These are phyloP conservation scores for Margaritifera margaritifera DNA, from an alignment of 2,888 invertebrate species.

Conservation along the genomic window DNA sequence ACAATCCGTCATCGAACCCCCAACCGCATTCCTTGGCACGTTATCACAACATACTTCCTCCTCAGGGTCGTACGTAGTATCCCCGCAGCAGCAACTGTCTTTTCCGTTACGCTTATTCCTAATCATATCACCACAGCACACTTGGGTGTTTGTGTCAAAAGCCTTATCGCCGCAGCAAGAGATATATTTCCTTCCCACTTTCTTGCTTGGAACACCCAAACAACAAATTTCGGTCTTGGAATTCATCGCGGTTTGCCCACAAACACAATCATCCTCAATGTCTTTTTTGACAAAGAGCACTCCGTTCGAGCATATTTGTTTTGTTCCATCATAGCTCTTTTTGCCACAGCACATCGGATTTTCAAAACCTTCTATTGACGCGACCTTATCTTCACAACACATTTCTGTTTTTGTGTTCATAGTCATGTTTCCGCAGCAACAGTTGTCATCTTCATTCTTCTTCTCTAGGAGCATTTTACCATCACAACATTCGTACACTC, in stretches of 20 bases:
- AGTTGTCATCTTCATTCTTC: conserved; percentile 22
- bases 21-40: conserved; percentile 6
- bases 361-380: conserved; percentile 8
- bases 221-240: conserved; percentile 25
- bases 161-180: conserved; percentile 24
- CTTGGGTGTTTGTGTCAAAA: conserved; percentile 10
- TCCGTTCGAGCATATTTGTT: conserved; percentile 19
- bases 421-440: conserved; percentile 27
- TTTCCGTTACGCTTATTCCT: conserved; percentile 15
- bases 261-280: conserved; percentile 19
- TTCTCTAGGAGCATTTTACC: conserved; percentile 21
- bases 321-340: conserved; percentile 17
- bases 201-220: conserved; percentile 16
- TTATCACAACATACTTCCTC: conserved; percentile 22
- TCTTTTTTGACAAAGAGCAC: conserved; percentile 15
- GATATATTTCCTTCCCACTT: conserved; percentile 10
- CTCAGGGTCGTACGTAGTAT: conserved; percentile 23
- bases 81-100: conserved; percentile 31
- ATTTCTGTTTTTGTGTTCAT: conserved; percentile 29
- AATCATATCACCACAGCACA: conserved; percentile 25
- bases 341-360: conserved; percentile 23
- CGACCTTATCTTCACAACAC: conserved; percentile 27
- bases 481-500: conserved; percentile 21
- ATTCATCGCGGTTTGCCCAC: conserved; percentile 23
- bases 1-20: too few relatives aligned